phyloP scores from a whole-genome alignment of 2,888 invertebrate species.

The Bhutanitis thaidina region DNA sequence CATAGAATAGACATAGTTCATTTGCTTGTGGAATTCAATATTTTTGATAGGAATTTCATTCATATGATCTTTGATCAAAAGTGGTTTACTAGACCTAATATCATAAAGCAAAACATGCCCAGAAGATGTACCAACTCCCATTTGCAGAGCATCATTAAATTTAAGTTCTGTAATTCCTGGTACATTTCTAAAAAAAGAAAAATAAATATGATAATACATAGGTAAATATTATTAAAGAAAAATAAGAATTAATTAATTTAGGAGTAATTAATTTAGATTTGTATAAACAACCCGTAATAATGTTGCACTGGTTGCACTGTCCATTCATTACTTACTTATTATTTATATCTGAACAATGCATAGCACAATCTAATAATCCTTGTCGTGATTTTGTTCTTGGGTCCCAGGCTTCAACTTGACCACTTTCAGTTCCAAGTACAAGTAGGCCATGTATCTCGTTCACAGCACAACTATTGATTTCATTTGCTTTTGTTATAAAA shows the following conservation, averaged over 20 bases:
- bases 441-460: slow-evolving; percentile 94
- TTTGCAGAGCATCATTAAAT: slow-evolving; percentile 85
- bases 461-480: slow-evolving; percentile 90
- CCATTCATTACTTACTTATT: slow-evolving; percentile 47
- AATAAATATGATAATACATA: too few relatives aligned
- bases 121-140: slow-evolving; percentile 95
- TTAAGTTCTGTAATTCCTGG: slow-evolving; percentile 89
- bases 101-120: slow-evolving; percentile 98
- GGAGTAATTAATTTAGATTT: too few relatives aligned
- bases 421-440: slow-evolving; percentile 92
- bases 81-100: slow-evolving; percentile 93
- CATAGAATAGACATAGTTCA: slow-evolving; percentile 92
- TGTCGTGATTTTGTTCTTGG: slow-evolving; percentile 89
- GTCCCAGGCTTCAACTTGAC: slow-evolving; percentile 98
- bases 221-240: too few relatives aligned
- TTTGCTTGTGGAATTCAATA: slow-evolving; percentile 89
- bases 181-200: slow-evolving; percentile 47
- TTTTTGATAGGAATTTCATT: slow-evolving; percentile 94
- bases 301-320: not conserved
- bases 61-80: slow-evolving; percentile 95
- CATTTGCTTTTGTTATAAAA: slow-evolving; percentile 85
- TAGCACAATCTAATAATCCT: slow-evolving; percentile 91
- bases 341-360: slow-evolving; percentile 78
- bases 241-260: too few relatives aligned
- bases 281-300: too few relatives aligned